A percentile compares a stretch with the other conserved stretches of the same genome.
Conservation (phyloP, 2,113 vertebrate genomes). For the Macrotis lagotis region DNA sequence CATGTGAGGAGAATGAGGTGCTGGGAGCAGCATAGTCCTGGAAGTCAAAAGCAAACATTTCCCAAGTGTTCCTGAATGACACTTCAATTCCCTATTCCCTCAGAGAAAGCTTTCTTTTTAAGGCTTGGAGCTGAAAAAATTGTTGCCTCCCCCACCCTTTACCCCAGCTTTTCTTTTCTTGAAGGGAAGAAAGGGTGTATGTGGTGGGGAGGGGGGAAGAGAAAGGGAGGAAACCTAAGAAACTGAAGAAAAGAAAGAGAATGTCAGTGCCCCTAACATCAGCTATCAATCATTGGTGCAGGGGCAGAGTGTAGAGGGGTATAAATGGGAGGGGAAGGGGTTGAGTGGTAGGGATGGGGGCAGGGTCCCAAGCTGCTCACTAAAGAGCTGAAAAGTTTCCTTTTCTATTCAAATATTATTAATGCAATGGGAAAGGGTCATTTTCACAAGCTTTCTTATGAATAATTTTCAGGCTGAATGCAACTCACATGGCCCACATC, state of each 20-base stretch:
- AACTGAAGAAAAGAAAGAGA: conserved; percentile 64
- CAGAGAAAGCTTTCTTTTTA: conserved; percentile 75
- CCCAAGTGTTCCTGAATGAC: conserved; percentile 81
- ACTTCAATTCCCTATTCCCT: conserved; percentile 74
- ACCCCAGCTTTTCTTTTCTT: conserved; percentile 44
- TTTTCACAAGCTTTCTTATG: conserved; percentile 59
- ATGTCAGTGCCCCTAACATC: conserved; percentile 47
- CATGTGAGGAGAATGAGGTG: conserved; percentile 26
- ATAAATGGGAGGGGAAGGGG: background rate
- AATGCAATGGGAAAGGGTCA: conserved; percentile 60
- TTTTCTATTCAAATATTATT: conserved; percentile 72
- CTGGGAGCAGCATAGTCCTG: background rate
- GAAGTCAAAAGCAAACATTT: conserved; percentile 55
- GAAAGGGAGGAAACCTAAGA: conserved; percentile 44
- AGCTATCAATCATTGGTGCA: conserved; percentile 62
- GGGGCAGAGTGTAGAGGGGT: background rate
- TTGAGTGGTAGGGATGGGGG: conserved; percentile 3
- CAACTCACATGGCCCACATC: background rate
- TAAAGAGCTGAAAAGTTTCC: conserved; percentile 56
- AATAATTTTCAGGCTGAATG: conserved; percentile 44
- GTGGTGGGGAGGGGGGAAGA: conserved; percentile 32
- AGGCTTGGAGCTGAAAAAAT: conserved; percentile 65
- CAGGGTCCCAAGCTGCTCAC: conserved; percentile 39
- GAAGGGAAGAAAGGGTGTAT: conserved; percentile 39
- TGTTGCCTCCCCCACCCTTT: conserved; percentile 27